phyloP scores from a whole-genome alignment of 1,140 invertebrate genomes.

The Conus ventricosus region DNA sequence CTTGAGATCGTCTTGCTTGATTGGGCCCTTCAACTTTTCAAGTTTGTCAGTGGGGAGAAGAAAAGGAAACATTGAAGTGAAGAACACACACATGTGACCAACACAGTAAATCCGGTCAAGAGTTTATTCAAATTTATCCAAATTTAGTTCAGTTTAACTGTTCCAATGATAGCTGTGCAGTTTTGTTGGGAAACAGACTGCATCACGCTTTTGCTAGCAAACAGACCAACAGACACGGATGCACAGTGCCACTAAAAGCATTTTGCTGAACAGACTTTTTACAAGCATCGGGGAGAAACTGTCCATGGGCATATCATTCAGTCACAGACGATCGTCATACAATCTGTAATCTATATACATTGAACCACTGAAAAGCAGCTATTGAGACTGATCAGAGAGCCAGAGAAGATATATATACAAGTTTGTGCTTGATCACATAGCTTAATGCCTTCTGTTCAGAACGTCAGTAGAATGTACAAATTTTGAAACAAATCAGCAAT shows the following conservation, averaged over 20 bases:
- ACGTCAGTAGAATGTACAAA: too few species aligned
- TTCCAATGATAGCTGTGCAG: too few species aligned
- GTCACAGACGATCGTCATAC: background rate
- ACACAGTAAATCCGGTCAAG: background rate
- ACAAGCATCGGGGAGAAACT: background rate
- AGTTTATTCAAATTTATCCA: too few species aligned
- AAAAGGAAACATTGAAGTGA: background rate
- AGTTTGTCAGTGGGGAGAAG: background rate
- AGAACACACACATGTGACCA: background rate
- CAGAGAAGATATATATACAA: too few species aligned
- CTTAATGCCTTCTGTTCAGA: too few species aligned
- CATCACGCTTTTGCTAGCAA: background rate
- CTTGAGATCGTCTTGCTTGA: constrained; percentile 24
- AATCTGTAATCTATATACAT: too few species aligned
- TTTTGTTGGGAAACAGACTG: too few species aligned
- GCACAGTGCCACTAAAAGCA: background rate
- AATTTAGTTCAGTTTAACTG: too few species aligned
- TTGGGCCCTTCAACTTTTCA: constrained; percentile 7
- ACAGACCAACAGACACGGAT: background rate
- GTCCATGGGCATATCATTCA: background rate
- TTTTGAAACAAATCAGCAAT: too few species aligned
- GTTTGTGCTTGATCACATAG: too few species aligned
- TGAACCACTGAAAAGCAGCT: too few species aligned
- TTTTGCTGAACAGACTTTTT: background rate
- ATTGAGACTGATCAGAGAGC: too few species aligned